These are phyloP conservation scores for Netta rufina DNA, from an alignment of 2,797 vertebrate genomes.

Conservation along the genomic window DNA sequence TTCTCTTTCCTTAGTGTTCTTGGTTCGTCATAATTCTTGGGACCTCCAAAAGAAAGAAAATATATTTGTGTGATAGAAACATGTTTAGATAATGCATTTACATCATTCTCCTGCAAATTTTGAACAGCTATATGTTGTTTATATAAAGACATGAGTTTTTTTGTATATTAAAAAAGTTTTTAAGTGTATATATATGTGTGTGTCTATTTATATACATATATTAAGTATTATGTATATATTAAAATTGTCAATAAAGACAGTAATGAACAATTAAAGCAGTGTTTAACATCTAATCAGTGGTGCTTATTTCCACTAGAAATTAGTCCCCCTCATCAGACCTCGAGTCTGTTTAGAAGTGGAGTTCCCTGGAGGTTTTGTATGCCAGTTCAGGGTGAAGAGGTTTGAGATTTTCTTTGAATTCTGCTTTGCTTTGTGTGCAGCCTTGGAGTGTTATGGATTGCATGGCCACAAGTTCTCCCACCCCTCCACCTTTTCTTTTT, in stretches of 20 bases:
- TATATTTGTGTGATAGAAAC: background rate
- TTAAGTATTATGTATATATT: background rate
- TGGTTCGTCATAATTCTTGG: background rate
- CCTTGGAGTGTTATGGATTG: background rate
- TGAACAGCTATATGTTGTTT: background rate
- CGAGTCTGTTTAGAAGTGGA: background rate
- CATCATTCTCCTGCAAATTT: background rate
- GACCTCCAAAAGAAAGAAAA: background rate
- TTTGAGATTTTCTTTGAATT: slow-evolving; percentile 10
- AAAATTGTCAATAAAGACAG: background rate
- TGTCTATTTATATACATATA: no score
- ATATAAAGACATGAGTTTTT: background rate
- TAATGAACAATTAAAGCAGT: background rate
- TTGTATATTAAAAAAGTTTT: background rate
- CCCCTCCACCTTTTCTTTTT: background rate
- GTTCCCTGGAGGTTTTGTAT: background rate
- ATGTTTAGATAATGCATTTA: background rate
- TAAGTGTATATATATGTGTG: background rate
- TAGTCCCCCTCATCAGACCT: background rate
- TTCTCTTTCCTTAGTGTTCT: background rate
- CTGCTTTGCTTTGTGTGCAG: background rate
- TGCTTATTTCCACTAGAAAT: background rate
- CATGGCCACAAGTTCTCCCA: background rate
- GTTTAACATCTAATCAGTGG: background rate
- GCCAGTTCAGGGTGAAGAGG: background rate